Evolutionary conservation across 2,888 invertebrate species (phyloP).

Genomic region (Cephonodes hylas): DNA sequence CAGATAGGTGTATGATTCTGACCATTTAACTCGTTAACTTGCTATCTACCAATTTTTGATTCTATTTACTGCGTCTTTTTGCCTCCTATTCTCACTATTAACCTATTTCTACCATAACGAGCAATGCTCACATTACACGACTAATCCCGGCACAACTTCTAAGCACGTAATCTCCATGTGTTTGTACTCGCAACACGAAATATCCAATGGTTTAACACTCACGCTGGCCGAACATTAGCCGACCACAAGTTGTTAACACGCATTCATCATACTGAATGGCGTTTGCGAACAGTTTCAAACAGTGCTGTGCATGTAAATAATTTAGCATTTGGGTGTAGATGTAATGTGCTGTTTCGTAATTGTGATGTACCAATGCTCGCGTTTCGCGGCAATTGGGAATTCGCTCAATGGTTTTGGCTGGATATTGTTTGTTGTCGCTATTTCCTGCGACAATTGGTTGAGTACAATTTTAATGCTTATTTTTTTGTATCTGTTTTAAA

Average conservation of each 20-base stretch:
- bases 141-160: not conserved
- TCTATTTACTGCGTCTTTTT: too few relatives aligned
- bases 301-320: not conserved
- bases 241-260: not conserved
- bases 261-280: not conserved
- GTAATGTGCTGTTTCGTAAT: not conserved
- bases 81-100: too few relatives aligned
- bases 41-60: too few relatives aligned
- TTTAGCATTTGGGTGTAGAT: not conserved
- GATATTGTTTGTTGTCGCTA: too few relatives aligned
- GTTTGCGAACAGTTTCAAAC: not conserved
- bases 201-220: not conserved
- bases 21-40: too few relatives aligned
- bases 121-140: not conserved
- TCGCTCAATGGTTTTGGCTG: too few relatives aligned
- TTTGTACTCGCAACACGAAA: not conserved
- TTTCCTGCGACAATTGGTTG: too few relatives aligned
- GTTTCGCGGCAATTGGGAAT: not conserved
- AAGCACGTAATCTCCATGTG: not conserved
- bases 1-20: too few relatives aligned
- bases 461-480: too few relatives aligned
- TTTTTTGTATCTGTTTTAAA: too few relatives aligned
- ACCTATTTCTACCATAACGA: too few relatives aligned
- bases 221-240: not conserved
- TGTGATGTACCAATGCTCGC: not conserved